phyloP scores from a whole-genome alignment of 2,113 vertebrate genomes.

The Apeltes quadracus region DNA sequence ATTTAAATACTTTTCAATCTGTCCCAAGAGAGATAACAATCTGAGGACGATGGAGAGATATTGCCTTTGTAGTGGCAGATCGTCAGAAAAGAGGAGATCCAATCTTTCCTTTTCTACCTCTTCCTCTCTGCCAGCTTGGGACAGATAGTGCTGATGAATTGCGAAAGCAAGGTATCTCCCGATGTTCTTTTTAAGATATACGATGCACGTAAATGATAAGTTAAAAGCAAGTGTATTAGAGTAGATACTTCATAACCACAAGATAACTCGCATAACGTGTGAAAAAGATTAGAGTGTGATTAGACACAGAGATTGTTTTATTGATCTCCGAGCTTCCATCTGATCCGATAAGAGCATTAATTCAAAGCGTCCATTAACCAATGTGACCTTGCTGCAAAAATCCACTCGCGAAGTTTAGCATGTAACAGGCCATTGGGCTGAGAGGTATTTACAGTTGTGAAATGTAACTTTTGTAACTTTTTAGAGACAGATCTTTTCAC shows the following conservation, averaged over 20 bases:
- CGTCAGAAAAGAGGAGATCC: constrained; percentile 58
- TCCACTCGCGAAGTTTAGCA: constrained; percentile 6
- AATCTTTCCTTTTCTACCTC: constrained; percentile 43
- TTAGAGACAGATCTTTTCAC: too few species aligned
- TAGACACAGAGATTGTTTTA: constrained; percentile 55
- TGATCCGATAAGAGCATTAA: constrained; percentile 50
- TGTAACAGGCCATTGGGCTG: constrained; percentile 17
- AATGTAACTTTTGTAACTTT: not conserved
- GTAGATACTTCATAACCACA: constrained; percentile 55
- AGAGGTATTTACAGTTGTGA: not conserved
- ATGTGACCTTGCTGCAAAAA: constrained; percentile 43
- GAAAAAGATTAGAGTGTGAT: constrained; percentile 61
- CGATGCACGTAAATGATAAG: constrained; percentile 52
- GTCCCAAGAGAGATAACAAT: constrained; percentile 66
- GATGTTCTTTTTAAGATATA: constrained; percentile 43
- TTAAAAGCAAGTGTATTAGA: constrained; percentile 43
- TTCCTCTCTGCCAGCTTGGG: constrained; percentile 37
- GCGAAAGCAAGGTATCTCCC: constrained; percentile 35
- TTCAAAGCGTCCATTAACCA: constrained; percentile 47
- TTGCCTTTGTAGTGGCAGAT: constrained; percentile 68
- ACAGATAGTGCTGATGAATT: constrained; percentile 49
- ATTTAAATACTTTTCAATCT: constrained; percentile 61
- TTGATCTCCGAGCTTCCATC: constrained; percentile 50
- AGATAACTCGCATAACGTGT: constrained; percentile 50
- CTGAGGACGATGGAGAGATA: constrained; percentile 59